A percentile compares a stretch with the other conserved stretches of the same genome.
Evolutionary conservation across 2,113 vertebrate species (phyloP).

Genomic region (Xiphophorus maculatus): DNA sequence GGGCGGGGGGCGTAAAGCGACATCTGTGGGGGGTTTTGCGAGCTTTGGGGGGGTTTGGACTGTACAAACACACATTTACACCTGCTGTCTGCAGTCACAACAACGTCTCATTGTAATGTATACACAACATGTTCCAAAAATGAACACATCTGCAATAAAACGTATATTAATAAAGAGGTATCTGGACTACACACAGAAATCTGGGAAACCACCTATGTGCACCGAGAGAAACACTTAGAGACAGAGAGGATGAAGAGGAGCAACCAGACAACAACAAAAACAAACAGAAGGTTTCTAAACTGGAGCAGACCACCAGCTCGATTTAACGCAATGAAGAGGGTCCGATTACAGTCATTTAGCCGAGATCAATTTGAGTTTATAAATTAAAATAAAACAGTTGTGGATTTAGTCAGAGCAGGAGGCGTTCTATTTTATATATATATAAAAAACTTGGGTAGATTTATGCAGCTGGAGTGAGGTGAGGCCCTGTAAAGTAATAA

Average conservation of each 20-base stretch:
- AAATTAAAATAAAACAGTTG: background rate
- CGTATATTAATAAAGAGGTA: conserved; percentile 70
- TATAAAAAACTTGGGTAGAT: too few relatives aligned
- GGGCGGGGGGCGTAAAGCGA: conserved; percentile 38
- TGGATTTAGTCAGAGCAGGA: conserved; percentile 9
- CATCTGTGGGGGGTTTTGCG: conserved; percentile 49
- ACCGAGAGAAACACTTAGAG: conserved; percentile 39
- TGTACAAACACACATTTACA: conserved; percentile 66
- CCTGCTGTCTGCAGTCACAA: conserved; percentile 52
- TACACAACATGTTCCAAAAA: conserved; percentile 63
- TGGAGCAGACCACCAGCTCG: conserved; percentile 74
- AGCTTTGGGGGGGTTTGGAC: conserved; percentile 33
- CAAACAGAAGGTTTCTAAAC: conserved; percentile 53
- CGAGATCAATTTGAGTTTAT: background rate
- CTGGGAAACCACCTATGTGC: conserved; percentile 65
- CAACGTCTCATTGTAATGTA: conserved; percentile 52
- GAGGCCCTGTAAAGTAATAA: too few relatives aligned
- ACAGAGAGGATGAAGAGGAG: conserved; percentile 47
- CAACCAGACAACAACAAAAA: conserved; percentile 37
- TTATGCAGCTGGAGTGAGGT: too few relatives aligned
- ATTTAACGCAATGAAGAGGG: conserved; percentile 21
- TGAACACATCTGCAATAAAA: conserved; percentile 64
- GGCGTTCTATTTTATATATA: background rate
- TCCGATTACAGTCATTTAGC: background rate
- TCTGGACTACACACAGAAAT: conserved; percentile 64